Base-by-base conservation (phyloP, 2,888 invertebrate species). In the Neocrepidodera transversa region DNA sequence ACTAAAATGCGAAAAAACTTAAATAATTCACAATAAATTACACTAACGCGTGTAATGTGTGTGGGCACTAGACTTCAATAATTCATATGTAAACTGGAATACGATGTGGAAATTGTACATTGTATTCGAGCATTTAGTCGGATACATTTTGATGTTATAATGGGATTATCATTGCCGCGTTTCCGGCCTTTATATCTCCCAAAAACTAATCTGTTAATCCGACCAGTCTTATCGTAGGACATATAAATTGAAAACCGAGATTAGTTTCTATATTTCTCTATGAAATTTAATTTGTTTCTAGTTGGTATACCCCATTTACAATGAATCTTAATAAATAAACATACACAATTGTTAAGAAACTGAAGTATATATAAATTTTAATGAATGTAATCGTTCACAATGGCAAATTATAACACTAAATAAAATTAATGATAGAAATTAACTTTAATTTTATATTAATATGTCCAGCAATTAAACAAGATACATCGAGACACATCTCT, bases 131-230 rank as follows among this genome's bases (percentile, higher is more conserved):
- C 51, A 35, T 40, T 52, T 40, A 52, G 51, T 36, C 28, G 42
- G 30, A 52, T 40, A 42, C 40, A 13, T 30, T 52, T 38, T 40
- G 28, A 28, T 52, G 30, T 42, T 42, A 28, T 40, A 42, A 52
- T 42, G 51, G 51, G 40, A 28, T 42, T 52, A 49, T 49, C 49
- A 35, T 35, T 42, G 51, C 28, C n/a, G 17, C 18, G 42, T 52
- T 52, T 52, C 28, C 40, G n/a, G 40, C 40, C 42, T 52, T 11
- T 28, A 52, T 42, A 26, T 30, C 30, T 2, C 23, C 49, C 35
- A 49, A 49, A 49, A 49, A 49, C 49, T 49, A 49, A 49, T 49
- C 32, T 13, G 49, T 35, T 49, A 49, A 49, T 49, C 49, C 35
- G 35, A 28, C n/a, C 35, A 28, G 35, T 49, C 49, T 49, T 49